Base-by-base conservation (phyloP, 2,888 invertebrate species). In the Acanthosepion pharaonis region DNA sequence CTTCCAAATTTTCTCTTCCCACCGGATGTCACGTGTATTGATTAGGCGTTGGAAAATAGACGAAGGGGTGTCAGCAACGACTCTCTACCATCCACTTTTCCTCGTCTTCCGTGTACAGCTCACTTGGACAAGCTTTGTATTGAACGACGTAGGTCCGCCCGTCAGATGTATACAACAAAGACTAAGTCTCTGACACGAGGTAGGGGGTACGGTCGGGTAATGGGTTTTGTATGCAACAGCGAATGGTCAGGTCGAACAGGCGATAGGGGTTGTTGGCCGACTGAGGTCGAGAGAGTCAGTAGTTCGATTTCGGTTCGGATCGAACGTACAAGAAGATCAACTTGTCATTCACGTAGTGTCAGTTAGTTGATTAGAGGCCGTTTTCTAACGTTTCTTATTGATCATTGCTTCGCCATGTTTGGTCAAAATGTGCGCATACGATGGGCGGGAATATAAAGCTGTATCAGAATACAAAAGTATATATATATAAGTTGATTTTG, bases 351-450 rank as follows among this genome's bases (percentile, higher is more conserved):
- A n/a, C n/a, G 78, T 2, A 78, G 78, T 78, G 78, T 78, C 78
- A 78, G 78, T 78, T 78, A 78, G 78, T 78, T 78, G 78, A 78
- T 78, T 78, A 78, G n/a, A 78, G 78, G n/a, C n/a, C 78, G 78
- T 33, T 78, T 78, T 78, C 78, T 15, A 78, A 33, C n/a, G 78
- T 78, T 78, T 78, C n/a, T n/a, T n/a, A 78, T 78, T 33, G 78
- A 78, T 78, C n/a, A 59, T 59, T 59, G 59, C 23, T 23, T 20
- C 4, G 6, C 59, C 59, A 59, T 59, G 59, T 59, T 23, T 59
- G 23, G 59, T 23, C 59, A 59, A 59, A 5, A 20, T 59, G 59
- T 59, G 5, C 59, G 20, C 59, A 55, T 55, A 55, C 55, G 55
- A 55, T 55, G 55, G 55, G 15, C 15, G 20, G 25, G 64, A 64